Percentiles rank a stretch among this genome's conserved stretches.
Evolutionary conservation across 2,113 vertebrate genomes (phyloP).

Genomic region (Campylorhamphus procurvoides): DNA sequence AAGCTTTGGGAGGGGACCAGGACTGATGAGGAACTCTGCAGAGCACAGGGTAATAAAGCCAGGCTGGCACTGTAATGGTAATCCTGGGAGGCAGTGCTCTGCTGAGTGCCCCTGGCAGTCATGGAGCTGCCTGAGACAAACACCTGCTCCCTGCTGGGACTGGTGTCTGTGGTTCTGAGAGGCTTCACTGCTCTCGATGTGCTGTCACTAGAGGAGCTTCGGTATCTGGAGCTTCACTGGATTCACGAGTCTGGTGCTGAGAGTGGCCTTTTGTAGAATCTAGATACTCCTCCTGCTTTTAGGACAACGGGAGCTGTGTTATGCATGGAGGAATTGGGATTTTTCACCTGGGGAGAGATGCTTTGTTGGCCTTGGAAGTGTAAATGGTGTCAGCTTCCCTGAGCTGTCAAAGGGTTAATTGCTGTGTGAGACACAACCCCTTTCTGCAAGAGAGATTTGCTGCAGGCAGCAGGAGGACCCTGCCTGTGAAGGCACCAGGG

Average conservation of each 20-base stretch:
- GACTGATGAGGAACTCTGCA: neutral
- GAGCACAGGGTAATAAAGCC: neutral
- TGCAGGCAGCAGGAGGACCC: neutral
- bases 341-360: neutral
- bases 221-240: neutral
- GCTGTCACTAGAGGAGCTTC: neutral
- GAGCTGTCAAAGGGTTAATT: neutral
- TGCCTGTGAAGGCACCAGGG: neutral
- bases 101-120: neutral
- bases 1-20: neutral
- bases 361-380: neutral
- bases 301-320: neutral
- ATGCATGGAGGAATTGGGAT: neutral
- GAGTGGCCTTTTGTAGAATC: neutral
- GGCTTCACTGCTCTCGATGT: fast-evolving
- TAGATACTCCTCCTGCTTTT: neutral
- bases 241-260: neutral
- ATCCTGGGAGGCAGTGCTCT: neutral
- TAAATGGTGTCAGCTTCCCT: neutral
- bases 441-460: neutral
- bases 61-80: neutral
- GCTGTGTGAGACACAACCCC: neutral
- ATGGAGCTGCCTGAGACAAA: neutral
- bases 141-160: neutral
- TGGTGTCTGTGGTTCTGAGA: neutral